Conservation (phyloP, 2,797 vertebrate genomes). For the Ciconia nigra region DNA sequence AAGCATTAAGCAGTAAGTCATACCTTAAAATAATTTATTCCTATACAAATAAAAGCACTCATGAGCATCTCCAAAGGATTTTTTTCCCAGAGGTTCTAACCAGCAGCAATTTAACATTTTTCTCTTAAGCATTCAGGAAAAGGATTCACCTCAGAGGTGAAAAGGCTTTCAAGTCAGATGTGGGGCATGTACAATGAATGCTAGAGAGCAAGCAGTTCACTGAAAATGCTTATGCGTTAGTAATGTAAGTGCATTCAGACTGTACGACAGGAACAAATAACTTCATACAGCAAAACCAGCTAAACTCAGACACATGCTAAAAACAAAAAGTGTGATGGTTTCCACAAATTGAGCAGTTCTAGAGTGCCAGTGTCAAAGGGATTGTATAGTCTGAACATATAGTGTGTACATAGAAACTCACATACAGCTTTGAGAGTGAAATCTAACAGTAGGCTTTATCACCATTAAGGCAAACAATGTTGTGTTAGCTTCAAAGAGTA, state of each 20-base stretch:
- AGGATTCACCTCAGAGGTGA: background rate
- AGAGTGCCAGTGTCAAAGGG: background rate
- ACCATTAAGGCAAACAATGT: slow-evolving; percentile 7
- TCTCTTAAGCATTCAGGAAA: background rate
- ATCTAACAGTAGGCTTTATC: background rate
- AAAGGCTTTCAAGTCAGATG: background rate
- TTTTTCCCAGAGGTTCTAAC: background rate
- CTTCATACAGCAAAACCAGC: background rate
- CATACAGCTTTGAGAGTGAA: background rate
- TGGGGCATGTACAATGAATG: background rate
- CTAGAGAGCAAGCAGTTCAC: background rate
- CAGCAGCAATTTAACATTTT: background rate
- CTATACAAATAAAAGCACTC: background rate
- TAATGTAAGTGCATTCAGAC: background rate
- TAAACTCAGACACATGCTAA: background rate
- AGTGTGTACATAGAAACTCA: background rate
- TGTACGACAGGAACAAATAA: background rate
- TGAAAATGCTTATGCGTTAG: background rate
- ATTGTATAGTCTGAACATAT: background rate
- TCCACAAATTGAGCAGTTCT: background rate
- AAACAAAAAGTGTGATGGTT: background rate
- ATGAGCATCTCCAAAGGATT: background rate
- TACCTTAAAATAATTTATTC: background rate
- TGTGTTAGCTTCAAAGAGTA: background rate
- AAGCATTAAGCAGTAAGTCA: background rate